Evolutionary conservation across 1,140 invertebrate species (phyloP), one percentile per base, ranked within the genome.

Genomic region (Neotoxoptera formosana): DNA sequence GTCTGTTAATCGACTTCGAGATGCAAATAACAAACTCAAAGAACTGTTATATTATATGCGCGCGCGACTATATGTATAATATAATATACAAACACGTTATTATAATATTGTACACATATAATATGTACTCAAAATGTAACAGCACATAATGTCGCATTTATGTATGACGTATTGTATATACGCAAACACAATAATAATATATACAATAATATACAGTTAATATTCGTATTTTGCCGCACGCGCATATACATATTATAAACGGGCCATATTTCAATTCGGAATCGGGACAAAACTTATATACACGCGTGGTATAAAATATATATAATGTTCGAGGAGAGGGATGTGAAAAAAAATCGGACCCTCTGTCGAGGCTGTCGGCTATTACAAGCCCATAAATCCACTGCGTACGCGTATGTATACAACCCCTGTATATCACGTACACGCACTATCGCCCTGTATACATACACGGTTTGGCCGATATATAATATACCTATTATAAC

Each of bases 331-430:
- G 2, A 3, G 9, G 36, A 84, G 76, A 83, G 25, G 41, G 90
- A 76, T 30, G 8, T 21, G n/a, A 21, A 90, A 51, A 92, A 84
- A 84, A 84, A 93, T 93, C 76, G 81, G 81, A 93, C 91, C 91
- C 91, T 86, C 76, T 53, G 91, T 93, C 91, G 81, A 84, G 91
- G 91, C 47, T 92, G 91, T 92, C 91, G 67, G 91, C 91, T 93
- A 93, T 93, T 93, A 93, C 91, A 84, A 93, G 76, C 81, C 91
- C 91, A 93, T 93, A 93, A 86, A 93, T 93, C 81, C 76, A 34
- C 67, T 36, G 48, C 47, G 7, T 21, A 88, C 47, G 20, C 47
- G 20, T n/a, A 34, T 51, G n/a, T 36, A 41, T 41, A 21, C 60
- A 41, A 83, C 91, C 91, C 47, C 60, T 76, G 17, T 76, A 76